Conservation (phyloP, 2,797 vertebrate species). For the Monodelphis domestica region DNA sequence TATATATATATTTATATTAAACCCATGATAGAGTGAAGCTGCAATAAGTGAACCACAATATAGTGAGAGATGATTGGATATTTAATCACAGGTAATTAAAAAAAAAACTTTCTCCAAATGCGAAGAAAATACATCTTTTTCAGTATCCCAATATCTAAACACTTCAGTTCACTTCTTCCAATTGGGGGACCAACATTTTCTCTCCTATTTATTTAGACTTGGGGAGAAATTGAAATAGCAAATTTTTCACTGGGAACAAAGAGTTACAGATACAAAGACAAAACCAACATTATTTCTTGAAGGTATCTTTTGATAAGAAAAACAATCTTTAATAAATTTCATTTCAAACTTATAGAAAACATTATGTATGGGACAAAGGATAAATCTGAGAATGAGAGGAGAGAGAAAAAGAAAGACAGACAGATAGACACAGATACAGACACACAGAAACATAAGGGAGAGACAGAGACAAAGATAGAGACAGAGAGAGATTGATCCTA, state of each 20-base stretch:
- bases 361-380: neutral
- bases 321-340: neutral
- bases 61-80: too few species aligned
- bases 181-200: neutral
- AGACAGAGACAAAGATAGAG: neutral
- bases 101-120: constrained; percentile 81
- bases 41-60: too few species aligned
- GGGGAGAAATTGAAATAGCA: neutral
- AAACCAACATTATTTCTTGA: neutral
- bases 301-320: neutral
- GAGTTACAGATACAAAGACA: neutral
- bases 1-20: too few species aligned
- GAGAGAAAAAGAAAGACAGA: too few species aligned
- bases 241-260: neutral
- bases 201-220: neutral
- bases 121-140: neutral
- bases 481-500: neutral
- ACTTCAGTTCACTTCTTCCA: neutral
- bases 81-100: constrained; percentile 83
- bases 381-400: neutral
- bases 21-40: too few species aligned
- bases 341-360: neutral
- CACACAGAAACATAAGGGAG: neutral
- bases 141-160: neutral
- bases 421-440: neutral